Percentiles rank a stretch among this genome's conserved stretches.
Conservation (phyloP, 2,113 vertebrate species). For the Cyanistes caeruleus region DNA sequence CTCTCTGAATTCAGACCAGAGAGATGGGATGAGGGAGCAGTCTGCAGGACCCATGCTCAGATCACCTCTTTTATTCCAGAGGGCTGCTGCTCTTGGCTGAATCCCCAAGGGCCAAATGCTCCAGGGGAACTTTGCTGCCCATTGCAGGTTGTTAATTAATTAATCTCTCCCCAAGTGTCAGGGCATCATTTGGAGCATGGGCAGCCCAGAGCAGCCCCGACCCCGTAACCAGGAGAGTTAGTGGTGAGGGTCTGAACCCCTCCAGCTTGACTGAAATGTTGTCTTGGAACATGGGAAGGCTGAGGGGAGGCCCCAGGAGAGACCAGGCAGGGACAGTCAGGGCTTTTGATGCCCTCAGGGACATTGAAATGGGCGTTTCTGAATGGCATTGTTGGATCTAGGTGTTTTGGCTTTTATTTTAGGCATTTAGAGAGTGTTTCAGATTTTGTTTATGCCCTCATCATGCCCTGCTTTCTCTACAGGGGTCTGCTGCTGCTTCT, state of each 20-base stretch:
- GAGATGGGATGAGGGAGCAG: neutral
- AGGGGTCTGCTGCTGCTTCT: neutral
- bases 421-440: neutral
- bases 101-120: neutral
- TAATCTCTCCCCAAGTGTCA: neutral
- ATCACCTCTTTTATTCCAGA: neutral
- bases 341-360: neutral
- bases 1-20: neutral
- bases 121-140: neutral
- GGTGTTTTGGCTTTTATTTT: neutral
- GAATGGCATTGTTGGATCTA: neutral
- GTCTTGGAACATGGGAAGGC: neutral
- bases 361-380: neutral
- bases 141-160: neutral
- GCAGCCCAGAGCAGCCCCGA: neutral
- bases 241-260: neutral
- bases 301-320: neutral
- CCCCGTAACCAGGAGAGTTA: accelerated
- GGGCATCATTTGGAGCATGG: accelerated
- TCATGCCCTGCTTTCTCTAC: neutral
- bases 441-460: neutral
- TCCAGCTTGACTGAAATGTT: neutral
- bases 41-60: neutral
- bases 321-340: neutral
- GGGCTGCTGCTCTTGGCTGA: neutral